Base-by-base conservation (phyloP, 2,113 vertebrate genomes). In the Alligator mississippiensis region DNA sequence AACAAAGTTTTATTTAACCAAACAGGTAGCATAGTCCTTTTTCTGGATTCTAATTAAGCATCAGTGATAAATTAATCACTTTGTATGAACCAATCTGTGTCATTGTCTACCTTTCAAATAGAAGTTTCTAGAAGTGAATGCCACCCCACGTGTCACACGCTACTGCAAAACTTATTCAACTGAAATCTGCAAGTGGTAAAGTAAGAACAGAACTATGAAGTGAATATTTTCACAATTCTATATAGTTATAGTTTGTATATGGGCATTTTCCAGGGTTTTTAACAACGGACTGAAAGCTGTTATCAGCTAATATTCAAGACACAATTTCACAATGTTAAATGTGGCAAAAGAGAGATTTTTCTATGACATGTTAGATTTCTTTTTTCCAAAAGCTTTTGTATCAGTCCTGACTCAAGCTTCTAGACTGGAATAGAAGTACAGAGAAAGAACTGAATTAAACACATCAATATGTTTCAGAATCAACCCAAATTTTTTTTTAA, bases 61-160 rank as follows among this genome's bases (percentile, higher is more conserved):
- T 58, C 34, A 68, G 21, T 24, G 77, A 94, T 93, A 92, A 34
- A 72, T 0, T 0, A 78, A 91, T 47, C 55, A 64, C 22, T 3
- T 89, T 10, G 14, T 72, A 38, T 38, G 19, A 72, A 24, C 30
- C 10, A 22, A 47, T 6, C 6, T 38, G 38, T 38, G 38, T 38
- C n/a, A 70, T 80, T 94, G 84, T 84, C 72, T 91, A n/a, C 38
- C 11, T 27, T 21, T 80, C 82, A 75, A 59, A 84, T 8, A 85
- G 9, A 88, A 61, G 24, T 60, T 4, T 12, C 24, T 13, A 54
- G 30, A 74, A 1, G 0, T 2, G 21, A 85, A 0, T 2, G 24
- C 25, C 9, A 30, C 30, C 54, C 68, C 62, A 0, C 0, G 12
- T 58, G 21, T 21, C 3, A 1, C 72, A 22, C 0, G 1, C 76